Conservation (phyloP, 1,140 invertebrate species). For the Cardiocondyla obscurior region DNA sequence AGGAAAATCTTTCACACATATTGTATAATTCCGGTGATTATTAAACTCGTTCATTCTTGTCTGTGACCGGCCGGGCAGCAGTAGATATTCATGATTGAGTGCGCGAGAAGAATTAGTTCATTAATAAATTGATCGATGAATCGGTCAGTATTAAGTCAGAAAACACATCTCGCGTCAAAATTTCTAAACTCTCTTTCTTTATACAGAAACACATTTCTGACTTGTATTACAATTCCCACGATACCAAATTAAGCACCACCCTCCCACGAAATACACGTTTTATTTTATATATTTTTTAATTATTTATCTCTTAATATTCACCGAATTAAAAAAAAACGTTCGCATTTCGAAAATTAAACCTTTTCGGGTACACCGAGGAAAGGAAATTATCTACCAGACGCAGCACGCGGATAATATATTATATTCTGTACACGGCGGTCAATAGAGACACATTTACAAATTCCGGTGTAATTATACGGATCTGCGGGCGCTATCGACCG, state of each 20-base stretch:
- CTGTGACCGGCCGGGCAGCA: constrained; percentile 37
- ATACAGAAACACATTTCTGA: not conserved
- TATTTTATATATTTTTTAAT: not conserved
- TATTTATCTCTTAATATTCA: not conserved
- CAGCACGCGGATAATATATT: not conserved
- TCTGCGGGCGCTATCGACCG: constrained; percentile 51
- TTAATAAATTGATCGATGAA: constrained; percentile 73
- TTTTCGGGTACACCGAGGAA: not conserved
- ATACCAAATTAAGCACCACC: not conserved
- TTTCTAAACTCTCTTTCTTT: constrained; percentile 18
- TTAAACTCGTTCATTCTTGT: constrained; percentile 54
- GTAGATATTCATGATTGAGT: constrained; percentile 70
- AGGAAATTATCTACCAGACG: not conserved
- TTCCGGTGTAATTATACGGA: constrained; percentile 57
- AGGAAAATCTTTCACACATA: constrained; percentile 48
- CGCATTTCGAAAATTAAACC: not conserved
- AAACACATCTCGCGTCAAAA: constrained; percentile 14
- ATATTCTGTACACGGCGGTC: constrained; percentile 18
- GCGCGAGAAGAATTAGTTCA: constrained; percentile 60
- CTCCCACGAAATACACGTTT: not conserved
- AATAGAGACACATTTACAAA: constrained; percentile 18
- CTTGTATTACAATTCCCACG: not conserved
- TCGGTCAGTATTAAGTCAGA: constrained; percentile 51
- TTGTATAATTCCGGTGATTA: constrained; percentile 58
- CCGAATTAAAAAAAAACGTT: not conserved